Base-by-base conservation (phyloP, 2,888 invertebrate genomes). In the Torymus texanus region DNA sequence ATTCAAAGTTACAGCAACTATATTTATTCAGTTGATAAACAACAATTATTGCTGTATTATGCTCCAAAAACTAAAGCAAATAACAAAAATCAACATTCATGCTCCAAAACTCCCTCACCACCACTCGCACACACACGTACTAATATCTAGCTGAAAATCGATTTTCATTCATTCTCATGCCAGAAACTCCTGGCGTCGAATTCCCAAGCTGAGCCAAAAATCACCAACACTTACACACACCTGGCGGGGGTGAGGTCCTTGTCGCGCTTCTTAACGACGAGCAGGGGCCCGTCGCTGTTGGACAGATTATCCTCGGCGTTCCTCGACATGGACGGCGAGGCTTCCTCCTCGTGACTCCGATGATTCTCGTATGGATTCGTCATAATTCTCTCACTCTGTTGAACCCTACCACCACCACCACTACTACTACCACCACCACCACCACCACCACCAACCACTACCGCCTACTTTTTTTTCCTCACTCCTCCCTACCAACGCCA, bases 271-370 rank as follows among this genome's bases (percentile, higher is more conserved):
- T 86, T 75, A 12, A 18, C 59, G 21, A 41, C 21, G 55, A 90
- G 85, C 10, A 90, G 85, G 3, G 89, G 89, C 2, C 88, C 88
- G 71, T 90, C 89, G 68, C 89, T 89, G 77, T 89, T 90, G 29
- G 89, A 89, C 63, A 89, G 82, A 84, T 89, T 88, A 80, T 90
- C 90, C 71, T 90, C 90, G 53, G 76, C 79, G 86, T 84, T 77
- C 87, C 80, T 72, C 14, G 89, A 89, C 84, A 89, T 88, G 73
- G 88, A 88, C 51, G 88, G 87, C 53, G 89, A 88, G 21, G 83
- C 75, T 66, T 83, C 83, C 14, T 84, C 82, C 58, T 68, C 58
- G 50, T 66, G 29, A 12, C 29, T 16, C 24, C 66, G 61, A 55
- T 51, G 61, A 21, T 65, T 56, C 10, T 73, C 72, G 55, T 56